Evolutionary conservation across 2,113 vertebrate species (phyloP), one percentile per base, ranked within the genome.

Genomic region (Cololabis saira): DNA sequence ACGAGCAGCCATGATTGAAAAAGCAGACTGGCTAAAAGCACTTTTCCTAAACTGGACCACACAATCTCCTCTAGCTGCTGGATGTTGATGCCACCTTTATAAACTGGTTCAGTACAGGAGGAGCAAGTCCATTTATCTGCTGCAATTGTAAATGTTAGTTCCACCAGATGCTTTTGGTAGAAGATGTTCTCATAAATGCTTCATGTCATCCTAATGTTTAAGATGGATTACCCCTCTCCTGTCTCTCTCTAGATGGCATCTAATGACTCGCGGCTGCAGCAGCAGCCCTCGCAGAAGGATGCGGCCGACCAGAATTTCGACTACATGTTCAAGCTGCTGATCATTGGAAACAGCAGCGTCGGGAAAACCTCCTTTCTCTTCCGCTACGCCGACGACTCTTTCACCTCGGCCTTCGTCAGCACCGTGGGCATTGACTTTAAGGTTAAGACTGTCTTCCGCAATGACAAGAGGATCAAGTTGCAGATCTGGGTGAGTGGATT

Each of bases 351-450:
- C 89, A 96, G 95, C 93, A 96, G 95, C 0, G 95, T 97, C 62
- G 96, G 96, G 14, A 97, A 97, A 78, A 97, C 96, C 0, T 96
- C 95, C n/a, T 96, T 97, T 71, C 88, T 97, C 37, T 97, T 97
- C 88, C 95, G 96, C 41, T 97, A 96, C 0, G 96, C 95, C 0
- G 95, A 97, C 0, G 95, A 97, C 86, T 95, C 96, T 67, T 97
- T 96, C 90, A 97, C 94, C 5, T 93, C 96, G 0, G 95, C 96
- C 70, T 97, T 97, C 0, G 94, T 97, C 82, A 97, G 96, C 89
- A 97, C 96, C 0, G 96, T 97, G 74, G 96, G 96, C 80, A 97
- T 97, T 4, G 96, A 97, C 92, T 97, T 97, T 80, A 97, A 97
- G 74, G 96, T 97, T 77, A 97, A 97, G 90, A 97, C 96, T 0